Base-by-base conservation (phyloP, 2,888 invertebrate species). In the Yponomeuta cagnagella region DNA sequence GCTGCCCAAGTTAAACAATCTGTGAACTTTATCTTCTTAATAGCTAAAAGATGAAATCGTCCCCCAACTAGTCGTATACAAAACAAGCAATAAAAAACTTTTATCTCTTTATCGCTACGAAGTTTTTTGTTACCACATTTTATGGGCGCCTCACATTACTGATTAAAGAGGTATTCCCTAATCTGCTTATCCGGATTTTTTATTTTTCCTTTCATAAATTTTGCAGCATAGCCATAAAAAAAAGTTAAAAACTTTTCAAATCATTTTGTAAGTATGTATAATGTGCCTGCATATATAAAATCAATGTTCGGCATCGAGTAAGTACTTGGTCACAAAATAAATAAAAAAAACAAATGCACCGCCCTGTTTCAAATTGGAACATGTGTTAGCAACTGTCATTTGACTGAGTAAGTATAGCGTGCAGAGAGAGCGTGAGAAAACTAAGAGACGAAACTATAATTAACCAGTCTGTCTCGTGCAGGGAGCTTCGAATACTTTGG, bases 291-390 rank as follows among this genome's bases (percentile, higher is more conserved):
- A 43, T 8, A 43, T 5, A 43, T 43, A 43, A 37, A 37, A 43
- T 43, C 43, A 43, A 43, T 43, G 43, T 43, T 43, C 9, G 37
- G 5, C 4, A 37, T 37, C 37, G 43, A 43, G 43, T 5, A 43
- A 43, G 43, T 43, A 43, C 43, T 43, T 43, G 52, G 52, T 15
- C 52, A 58, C 52, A 58, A 58, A 58, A 5, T 52, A 5, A 52
- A 12, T 2, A 52, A 58, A 58, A 58, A 15, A 58, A 58, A 12
- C 12, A 58, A 58, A 15, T 5, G 3, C 52, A 15, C 52, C 15
- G 15, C 52, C 52, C 52, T 30, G 65, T 65, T 65, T 65, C 10
- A 65, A 65, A 10, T 31, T 31, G 31, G 65, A 65, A 65, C 65
- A 65, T 65, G 65, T 65, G 65, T 33, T 65, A 0, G 3, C 65